Conservation (phyloP, 2,113 vertebrate genomes). For the Burhinus bistriatus region DNA sequence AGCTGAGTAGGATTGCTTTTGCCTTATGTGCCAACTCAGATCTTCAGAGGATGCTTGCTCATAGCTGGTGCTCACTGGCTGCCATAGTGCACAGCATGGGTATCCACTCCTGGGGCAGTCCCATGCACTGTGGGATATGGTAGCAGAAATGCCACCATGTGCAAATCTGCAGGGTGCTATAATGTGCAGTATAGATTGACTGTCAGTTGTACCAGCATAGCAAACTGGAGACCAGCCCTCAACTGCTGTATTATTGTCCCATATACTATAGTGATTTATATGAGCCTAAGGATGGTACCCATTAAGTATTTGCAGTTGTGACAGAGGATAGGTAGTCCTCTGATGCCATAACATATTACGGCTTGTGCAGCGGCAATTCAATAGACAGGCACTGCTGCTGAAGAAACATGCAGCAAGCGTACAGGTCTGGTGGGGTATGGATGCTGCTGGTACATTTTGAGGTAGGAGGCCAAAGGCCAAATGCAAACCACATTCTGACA, state of each 20-base stretch:
- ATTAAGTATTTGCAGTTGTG: background rate
- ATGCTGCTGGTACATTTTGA: background rate
- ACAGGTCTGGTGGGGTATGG: accelerated
- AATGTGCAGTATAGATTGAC: background rate
- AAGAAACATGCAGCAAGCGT: accelerated
- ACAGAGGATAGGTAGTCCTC: background rate
- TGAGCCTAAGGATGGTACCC: background rate
- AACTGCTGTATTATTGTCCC: background rate
- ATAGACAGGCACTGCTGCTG: background rate
- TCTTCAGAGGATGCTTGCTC: background rate
- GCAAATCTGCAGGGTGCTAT: background rate
- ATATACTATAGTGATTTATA: background rate
- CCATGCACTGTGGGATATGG: accelerated
- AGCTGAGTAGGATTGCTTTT: background rate
- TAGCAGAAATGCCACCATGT: background rate
- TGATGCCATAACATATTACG: background rate
- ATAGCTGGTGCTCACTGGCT: background rate
- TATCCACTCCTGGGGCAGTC: background rate
- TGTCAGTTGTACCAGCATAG: background rate
- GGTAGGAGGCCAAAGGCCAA: conserved; percentile 20
- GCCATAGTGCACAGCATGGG: background rate
- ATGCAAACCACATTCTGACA: background rate
- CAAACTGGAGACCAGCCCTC: background rate
- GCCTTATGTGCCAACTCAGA: accelerated
- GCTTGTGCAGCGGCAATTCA: background rate